Evolutionary conservation across 1,140 invertebrate genomes (phyloP), one percentile per base, ranked within the genome.

Genomic region (Solenopsis fugax): DNA sequence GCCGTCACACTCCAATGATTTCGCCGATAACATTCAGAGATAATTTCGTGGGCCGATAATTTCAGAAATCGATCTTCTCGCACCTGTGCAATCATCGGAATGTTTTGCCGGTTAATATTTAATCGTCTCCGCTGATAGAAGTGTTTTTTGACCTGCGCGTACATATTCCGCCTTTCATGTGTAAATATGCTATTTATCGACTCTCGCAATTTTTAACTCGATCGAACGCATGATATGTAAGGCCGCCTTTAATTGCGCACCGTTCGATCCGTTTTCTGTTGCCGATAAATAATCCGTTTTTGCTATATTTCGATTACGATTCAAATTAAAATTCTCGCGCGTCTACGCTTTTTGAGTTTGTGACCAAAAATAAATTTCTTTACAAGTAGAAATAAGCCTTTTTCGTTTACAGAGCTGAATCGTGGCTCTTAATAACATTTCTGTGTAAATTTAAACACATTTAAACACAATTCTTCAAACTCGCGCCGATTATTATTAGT

Each of bases 81-180:
- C 73, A 86, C 37, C 67, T 78, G 84, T 86, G 75, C 71, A 85
- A 75, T 89, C 54, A 71, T 69, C 50, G 60, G 21, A 34, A 72
- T 80, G 34, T 67, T 72, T 60, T n/a, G 29, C 41, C 54, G 48
- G 6, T 16, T 75, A 60, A 84, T 84, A 84, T 75, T 75, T 77
- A 50, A 69, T 67, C 34, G 45, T 16, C 34, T 76, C 82, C 29
- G 48, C 37, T 85, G 75, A 60, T 71, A 75, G 72, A 85, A 88
- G 21, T 80, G n/a, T 77, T 24, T 41, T 48, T 71, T 48, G n/a
- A 41, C 29, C 24, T 58, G 56, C 29, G 13, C 3, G 4, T 24
- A 37, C 60, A 65, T 29, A 75, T 48, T 62, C 13, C 13, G 34
- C 9, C 18, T 64, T 75, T 62, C 58, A 6, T n/a, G 58, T n/a